Evolutionary conservation across 1,140 invertebrate species (phyloP).

Genomic region (silkworm (Bombyx mori)): DNA sequence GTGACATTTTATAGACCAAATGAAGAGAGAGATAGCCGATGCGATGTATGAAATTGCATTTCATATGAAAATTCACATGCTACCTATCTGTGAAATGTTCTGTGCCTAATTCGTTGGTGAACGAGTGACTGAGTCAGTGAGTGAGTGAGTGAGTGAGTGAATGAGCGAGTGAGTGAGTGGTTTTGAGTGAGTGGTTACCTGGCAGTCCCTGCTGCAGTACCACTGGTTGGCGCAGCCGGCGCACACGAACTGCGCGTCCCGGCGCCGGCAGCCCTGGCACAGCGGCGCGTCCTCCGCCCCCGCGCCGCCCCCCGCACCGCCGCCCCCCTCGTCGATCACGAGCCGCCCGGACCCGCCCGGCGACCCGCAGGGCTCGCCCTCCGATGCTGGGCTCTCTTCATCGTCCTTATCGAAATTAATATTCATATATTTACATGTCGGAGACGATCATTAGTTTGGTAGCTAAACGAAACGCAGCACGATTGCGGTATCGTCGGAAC

Average conservation of each 20-base stretch:
- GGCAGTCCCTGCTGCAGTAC: conserved; percentile 91
- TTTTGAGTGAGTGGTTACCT: conserved; percentile 71
- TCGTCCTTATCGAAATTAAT: conserved; percentile 61
- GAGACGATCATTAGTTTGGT: too few relatives aligned
- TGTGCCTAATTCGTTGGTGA: too few relatives aligned
- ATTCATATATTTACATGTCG: too few relatives aligned
- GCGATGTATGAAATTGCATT: too few relatives aligned
- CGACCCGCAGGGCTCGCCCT: conserved; percentile 28
- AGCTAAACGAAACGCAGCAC: too few relatives aligned
- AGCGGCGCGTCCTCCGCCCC: conserved; percentile 73
- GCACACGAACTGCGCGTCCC: conserved; percentile 87
- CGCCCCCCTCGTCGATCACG: conserved; percentile 75
- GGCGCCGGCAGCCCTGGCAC: conserved; percentile 86
- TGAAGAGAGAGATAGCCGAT: too few relatives aligned
- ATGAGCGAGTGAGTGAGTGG: too few relatives aligned
- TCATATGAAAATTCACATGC: too few relatives aligned
- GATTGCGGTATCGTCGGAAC: too few relatives aligned
- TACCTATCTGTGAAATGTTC: too few relatives aligned
- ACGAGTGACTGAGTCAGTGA: not conserved
- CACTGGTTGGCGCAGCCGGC: conserved; percentile 90
- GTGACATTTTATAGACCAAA: too few relatives aligned
- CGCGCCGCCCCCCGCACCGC: conserved; percentile 30
- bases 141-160: too few relatives aligned
- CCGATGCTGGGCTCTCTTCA: conserved; percentile 51
- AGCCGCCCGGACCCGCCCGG: conserved; percentile 74